Evolutionary conservation across 2,888 invertebrate genomes (phyloP), one percentile per base, ranked within the genome.

Genomic region (Cryptus armator): DNA sequence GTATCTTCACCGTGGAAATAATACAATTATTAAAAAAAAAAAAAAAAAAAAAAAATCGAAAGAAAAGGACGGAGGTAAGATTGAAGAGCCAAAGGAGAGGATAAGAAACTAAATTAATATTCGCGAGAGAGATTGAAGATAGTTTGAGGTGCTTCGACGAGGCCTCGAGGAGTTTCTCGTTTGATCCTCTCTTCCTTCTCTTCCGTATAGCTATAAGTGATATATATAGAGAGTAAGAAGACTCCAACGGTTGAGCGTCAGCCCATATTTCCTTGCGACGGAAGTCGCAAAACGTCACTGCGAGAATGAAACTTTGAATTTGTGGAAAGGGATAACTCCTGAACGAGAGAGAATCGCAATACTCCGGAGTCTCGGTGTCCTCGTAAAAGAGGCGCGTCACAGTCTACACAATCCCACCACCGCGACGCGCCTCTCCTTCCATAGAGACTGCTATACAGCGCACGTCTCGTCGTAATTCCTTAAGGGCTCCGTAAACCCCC

Each of bases 391-490:
- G 66, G 48, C 68, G 62, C 67, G 68, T n/a, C 44, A 29, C 19
- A 37, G 62, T 48, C 44, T 72, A n/a, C 62, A 53, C 62, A 53
- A 71, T 78, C 19, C 64, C 14, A 14, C 29, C 51, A 14, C 10
- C 29, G 16, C 44, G 64, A 56, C 71, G 32, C 7, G 32, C 12
- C n/a, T 16, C 37, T 12, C 9, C 37, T 2, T 16, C 19, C 16
- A 14, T 24, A 46, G 51, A 48, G 51, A 48, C 46, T n/a, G 37
- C 24, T 19, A 7, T 12, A 24, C 3, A 10, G 37, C 16, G 6
- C 79, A 71, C 79, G 79, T 71, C 43, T 56, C 46, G 29, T 74
- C 80, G 80, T 81, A 74, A 81, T 67, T 67, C 67, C 67, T 81
- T 67, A 67, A 81, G 74, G 74, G 80, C 53, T 32, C 53, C 74